phyloP scores from a whole-genome alignment of 2,888 invertebrate genomes.

The Thereva unica region DNA sequence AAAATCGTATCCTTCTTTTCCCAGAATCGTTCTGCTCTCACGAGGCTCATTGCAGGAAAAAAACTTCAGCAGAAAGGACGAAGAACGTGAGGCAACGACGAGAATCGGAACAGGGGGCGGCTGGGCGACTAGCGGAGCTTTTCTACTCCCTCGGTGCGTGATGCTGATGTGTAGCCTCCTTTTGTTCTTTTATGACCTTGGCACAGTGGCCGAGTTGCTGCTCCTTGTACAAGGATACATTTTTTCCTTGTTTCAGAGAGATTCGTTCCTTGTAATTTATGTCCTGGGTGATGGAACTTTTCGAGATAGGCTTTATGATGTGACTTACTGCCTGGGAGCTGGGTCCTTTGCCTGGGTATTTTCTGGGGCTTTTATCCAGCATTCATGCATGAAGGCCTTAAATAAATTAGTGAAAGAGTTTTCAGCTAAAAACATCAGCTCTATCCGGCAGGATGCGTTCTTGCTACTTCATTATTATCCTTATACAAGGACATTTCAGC shows the following conservation, averaged over 20 bases:
- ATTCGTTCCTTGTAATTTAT: constrained; percentile 24
- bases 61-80: constrained; percentile 8
- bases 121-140: background rate
- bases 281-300: constrained; percentile 20
- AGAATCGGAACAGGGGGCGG: too few relatives aligned
- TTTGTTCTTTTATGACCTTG: constrained; percentile 23
- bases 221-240: constrained; percentile 12
- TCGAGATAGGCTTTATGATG: constrained; percentile 29
- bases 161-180: constrained; percentile 18
- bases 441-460: constrained; percentile 9
- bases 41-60: background rate
- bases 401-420: constrained; percentile 25
- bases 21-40: too few relatives aligned
- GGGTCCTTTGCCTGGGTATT: background rate
- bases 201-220: background rate
- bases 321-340: constrained; percentile 19
- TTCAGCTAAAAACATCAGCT: constrained; percentile 18
- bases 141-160: constrained; percentile 16
- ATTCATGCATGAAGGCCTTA: constrained; percentile 26
- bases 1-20: too few relatives aligned
- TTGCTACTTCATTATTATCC: constrained; percentile 19
- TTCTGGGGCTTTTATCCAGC: background rate
- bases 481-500: constrained; percentile 12
- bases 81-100: background rate
- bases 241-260: background rate